Base-by-base conservation (phyloP, 2,888 invertebrate genomes). In the Neria commutata region DNA sequence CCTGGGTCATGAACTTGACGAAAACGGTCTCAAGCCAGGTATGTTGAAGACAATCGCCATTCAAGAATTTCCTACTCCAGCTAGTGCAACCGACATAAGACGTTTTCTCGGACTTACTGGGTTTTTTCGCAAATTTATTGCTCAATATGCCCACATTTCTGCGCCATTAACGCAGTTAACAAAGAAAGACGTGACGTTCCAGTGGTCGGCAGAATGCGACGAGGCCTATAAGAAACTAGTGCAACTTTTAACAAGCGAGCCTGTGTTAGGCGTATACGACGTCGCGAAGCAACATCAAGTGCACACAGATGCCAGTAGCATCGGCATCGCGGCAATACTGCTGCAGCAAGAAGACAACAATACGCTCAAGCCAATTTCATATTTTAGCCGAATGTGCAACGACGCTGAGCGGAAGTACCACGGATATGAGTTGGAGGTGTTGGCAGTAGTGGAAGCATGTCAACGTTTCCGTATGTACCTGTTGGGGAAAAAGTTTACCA, bases 121-220 rank as follows among this genome's bases (percentile, higher is more conserved):
- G 17, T 66, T 62, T 33, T 68, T 65, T 23, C 55, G 64, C 24
- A 68, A 64, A 49, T 62, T 61, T 14, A 61, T 66, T 3, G 24
- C 40, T 4, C 51, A 57, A 5, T 65, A 65, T 37, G 48, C 60
- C 1, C 3, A 54, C 1, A 58, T 63, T 5, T 51, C 62, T 1
- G 24, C 56, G 14, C 64, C 62, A 19, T 16, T 50, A n/a, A n/a
- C n/a, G 55, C 60, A 2, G 47, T 60, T 40, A 49, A 59, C 3
- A 57, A 63, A 47, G 62, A 61, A n/a, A n/a, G n/a, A n/a, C n/a
- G n/a, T n/a, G n/a, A n/a, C n/a, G n/a, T n/a, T n/a, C n/a, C n/a
- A n/a, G n/a, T n/a, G n/a, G n/a, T n/a, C n/a, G n/a, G n/a, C n/a
- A 0, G 50, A 50, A 3, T 50, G 50, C 33, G 3, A 29, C 8